These are phyloP conservation scores for Emydoidea blandingii DNA, from an alignment of 2,797 vertebrate genomes.

Conservation along the genomic window DNA sequence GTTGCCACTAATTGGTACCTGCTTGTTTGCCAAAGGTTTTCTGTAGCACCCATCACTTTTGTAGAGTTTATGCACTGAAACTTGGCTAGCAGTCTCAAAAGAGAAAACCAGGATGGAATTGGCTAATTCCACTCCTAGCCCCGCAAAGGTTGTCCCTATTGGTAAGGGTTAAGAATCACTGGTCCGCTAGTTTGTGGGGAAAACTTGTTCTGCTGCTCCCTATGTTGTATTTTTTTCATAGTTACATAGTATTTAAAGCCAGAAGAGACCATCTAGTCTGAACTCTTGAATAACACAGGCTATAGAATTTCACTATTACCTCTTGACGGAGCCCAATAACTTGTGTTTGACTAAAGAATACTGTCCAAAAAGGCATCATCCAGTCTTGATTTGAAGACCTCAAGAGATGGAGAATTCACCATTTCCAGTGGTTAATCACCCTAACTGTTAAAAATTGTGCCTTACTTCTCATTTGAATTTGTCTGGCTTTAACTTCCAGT, in stretches of 20 bases:
- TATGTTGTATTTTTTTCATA: constrained; percentile 73
- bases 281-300: constrained; percentile 72
- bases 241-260: constrained; percentile 55
- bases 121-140: constrained; percentile 50
- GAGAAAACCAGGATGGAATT: constrained; percentile 22
- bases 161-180: constrained; percentile 69
- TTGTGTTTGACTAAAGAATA: constrained; percentile 50
- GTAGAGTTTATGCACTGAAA: neutral
- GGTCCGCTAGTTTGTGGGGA: constrained; percentile 67
- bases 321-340: constrained; percentile 59
- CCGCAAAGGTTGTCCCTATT: constrained; percentile 69
- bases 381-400: neutral
- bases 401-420: neutral
- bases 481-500: neutral
- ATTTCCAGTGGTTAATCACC: neutral
- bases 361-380: neutral
- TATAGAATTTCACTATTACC: constrained; percentile 71
- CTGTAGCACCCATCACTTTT: constrained; percentile 25
- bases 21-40: constrained; percentile 25
- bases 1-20: constrained; percentile 26
- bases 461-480: neutral
- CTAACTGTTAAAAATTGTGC: neutral
- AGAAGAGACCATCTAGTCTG: constrained; percentile 67
- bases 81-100: constrained; percentile 17
- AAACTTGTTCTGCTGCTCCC: constrained; percentile 70